Evolutionary conservation across 2,888 invertebrate genomes (phyloP).

Genomic region (Hirtodrosophila trivittata): DNA sequence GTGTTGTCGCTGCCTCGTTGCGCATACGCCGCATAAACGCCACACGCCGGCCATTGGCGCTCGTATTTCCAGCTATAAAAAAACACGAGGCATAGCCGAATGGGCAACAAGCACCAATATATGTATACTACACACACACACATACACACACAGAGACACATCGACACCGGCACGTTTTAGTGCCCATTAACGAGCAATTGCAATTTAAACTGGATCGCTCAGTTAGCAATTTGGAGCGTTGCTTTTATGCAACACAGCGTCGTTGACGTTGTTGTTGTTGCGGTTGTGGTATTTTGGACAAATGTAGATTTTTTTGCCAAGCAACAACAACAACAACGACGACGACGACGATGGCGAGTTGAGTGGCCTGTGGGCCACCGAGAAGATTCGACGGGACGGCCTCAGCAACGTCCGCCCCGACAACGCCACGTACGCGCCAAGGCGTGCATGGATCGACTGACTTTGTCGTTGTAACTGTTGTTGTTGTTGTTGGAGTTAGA

Average conservation of each 20-base stretch:
- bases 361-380: slow-evolving; percentile 70
- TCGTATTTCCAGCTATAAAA: slow-evolving; percentile 58
- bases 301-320: slow-evolving; percentile 66
- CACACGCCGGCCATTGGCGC: slow-evolving; percentile 58
- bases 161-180: slow-evolving; percentile 80
- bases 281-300: slow-evolving; percentile 73
- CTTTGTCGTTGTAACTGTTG: slow-evolving; percentile 27
- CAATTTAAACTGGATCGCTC: slow-evolving; percentile 83
- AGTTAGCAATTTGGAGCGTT: slow-evolving; percentile 81
- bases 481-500: slow-evolving; percentile 25
- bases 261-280: slow-evolving; percentile 21
- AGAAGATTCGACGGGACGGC: slow-evolving; percentile 60
- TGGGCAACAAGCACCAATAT: slow-evolving; percentile 14
- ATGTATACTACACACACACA: slow-evolving; percentile 12
- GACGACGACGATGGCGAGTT: slow-evolving; percentile 52
- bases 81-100: slow-evolving; percentile 43
- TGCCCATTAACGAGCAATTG: slow-evolving; percentile 83
- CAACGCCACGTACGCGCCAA: slow-evolving; percentile 76
- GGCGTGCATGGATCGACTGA: slow-evolving; percentile 57
- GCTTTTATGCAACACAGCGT: slow-evolving; percentile 74
- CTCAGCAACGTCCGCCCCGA: slow-evolving; percentile 62
- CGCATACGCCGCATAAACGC: slow-evolving; percentile 70
- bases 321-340: slow-evolving; percentile 24
- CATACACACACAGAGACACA: slow-evolving; percentile 36
- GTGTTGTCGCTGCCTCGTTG: slow-evolving; percentile 52